Evolutionary conservation across 2,113 vertebrate species (phyloP).

Genomic region (Casuarius casuarius): DNA sequence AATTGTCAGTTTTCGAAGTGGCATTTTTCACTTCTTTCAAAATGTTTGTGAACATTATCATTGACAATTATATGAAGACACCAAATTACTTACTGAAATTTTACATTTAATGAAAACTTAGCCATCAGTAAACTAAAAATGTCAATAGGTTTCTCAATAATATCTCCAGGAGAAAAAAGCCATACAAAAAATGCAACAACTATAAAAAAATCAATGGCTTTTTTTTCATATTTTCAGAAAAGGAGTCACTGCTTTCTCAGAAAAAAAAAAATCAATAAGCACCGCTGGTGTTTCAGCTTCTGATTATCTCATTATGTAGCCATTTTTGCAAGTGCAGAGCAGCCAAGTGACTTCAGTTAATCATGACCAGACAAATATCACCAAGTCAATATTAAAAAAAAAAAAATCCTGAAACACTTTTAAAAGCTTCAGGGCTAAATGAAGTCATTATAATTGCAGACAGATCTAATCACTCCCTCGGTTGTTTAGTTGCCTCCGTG

Average conservation of each 20-base stretch:
- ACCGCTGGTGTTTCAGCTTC: background rate
- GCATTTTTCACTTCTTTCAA: background rate
- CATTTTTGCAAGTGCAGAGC: background rate
- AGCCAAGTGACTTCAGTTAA: slow-evolving; percentile 7
- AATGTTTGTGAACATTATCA: background rate
- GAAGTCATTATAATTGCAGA: background rate
- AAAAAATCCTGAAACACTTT: background rate
- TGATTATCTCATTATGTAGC: slow-evolving; percentile 33
- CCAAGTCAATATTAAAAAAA: background rate
- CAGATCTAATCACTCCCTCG: background rate
- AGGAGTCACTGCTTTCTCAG: background rate
- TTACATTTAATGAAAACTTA: background rate
- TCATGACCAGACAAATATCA: background rate
- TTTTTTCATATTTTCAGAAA: background rate
- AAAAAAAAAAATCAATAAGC: slow-evolving; percentile 7
- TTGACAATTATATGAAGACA: background rate
- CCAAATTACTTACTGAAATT: background rate
- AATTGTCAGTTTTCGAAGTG: background rate
- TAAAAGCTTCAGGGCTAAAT: background rate
- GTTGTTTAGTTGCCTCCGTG: background rate
- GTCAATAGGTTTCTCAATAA: background rate
- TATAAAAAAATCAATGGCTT: background rate
- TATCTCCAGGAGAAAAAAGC: background rate
- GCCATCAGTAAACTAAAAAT: background rate
- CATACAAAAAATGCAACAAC: background rate